These are phyloP conservation scores for Trinectes maculatus DNA, from an alignment of 2,113 vertebrate species.

Conservation along the genomic window DNA sequence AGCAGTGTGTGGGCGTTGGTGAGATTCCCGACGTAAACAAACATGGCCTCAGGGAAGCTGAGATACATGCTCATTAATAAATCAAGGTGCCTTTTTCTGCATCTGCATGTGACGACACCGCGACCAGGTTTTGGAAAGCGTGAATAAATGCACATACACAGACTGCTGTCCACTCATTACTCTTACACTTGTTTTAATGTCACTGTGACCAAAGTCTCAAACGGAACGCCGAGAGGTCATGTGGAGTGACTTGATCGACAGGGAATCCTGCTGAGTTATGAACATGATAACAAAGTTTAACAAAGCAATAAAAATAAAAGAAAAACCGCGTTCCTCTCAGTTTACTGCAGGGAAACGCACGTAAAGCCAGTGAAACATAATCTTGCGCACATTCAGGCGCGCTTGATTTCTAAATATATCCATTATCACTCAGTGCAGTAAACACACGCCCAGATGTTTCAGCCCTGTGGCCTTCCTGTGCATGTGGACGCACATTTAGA, in stretches of 20 bases:
- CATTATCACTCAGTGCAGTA: slow-evolving; percentile 4
- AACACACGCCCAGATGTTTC: slow-evolving; percentile 30
- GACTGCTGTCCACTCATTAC: not conserved
- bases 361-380: not conserved
- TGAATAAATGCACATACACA: not conserved
- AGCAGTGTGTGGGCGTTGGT: not conserved
- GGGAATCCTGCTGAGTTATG: too few relatives aligned
- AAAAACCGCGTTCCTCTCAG: not conserved
- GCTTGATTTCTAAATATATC: not conserved
- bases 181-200: not conserved
- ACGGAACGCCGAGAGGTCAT: too few relatives aligned
- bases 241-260: too few relatives aligned
- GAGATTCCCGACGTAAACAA: not conserved
- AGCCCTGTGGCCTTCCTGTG: slow-evolving; percentile 25
- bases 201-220: not conserved
- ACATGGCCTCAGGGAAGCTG: not conserved
- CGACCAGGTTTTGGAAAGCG: not conserved
- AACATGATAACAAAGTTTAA: not conserved
- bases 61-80: not conserved
- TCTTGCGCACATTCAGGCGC: not conserved
- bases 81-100: not conserved
- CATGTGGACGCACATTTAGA: slow-evolving; percentile 3
- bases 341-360: not conserved
- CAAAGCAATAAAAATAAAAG: not conserved
- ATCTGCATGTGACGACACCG: not conserved